Evolutionary conservation across 2,113 vertebrate genomes (phyloP).

Genomic region (Morone chrysops): DNA sequence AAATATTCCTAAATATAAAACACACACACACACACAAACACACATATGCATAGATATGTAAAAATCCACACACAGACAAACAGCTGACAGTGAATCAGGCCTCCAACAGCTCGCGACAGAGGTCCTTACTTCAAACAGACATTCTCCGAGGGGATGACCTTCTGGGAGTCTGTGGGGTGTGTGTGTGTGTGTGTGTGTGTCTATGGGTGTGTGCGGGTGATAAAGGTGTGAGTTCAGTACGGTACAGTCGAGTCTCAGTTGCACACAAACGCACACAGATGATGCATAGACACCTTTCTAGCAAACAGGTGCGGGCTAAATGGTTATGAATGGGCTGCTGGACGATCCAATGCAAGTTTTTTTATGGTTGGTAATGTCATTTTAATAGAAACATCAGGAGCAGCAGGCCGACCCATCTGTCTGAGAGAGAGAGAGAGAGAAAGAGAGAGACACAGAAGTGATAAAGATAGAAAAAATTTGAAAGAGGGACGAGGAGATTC

Average conservation of each 20-base stretch:
- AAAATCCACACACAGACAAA: conserved; percentile 22
- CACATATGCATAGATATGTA: not conserved
- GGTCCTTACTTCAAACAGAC: conserved; percentile 73
- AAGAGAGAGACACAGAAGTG: not conserved
- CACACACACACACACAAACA: not conserved
- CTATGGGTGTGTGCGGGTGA: conserved; percentile 1
- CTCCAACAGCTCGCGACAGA: conserved; percentile 66
- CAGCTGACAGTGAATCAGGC: conserved; percentile 57
- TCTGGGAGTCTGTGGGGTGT: conserved; percentile 72
- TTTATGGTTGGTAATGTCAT: conserved; percentile 62
- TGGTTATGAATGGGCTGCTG: conserved; percentile 58
- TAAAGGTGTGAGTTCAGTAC: not conserved
- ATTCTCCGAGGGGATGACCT: conserved; percentile 75
- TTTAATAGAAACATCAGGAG: conserved; percentile 68
- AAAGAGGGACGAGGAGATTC: not conserved
- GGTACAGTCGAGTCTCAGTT: not conserved
- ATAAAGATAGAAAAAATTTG: not conserved
- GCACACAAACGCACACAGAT: not conserved
- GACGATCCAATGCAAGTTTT: conserved; percentile 35
- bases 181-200: conserved; percentile 34
- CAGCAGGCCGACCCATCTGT: conserved; percentile 66
- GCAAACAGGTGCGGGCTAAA: conserved; percentile 64
- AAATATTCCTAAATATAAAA: not conserved
- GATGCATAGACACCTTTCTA: not conserved
- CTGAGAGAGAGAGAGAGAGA: conserved; percentile 22